A percentile compares a stretch with the other conserved stretches of the same genome.
Conservation (phyloP, 2,888 invertebrate species). For the Amphimallon solstitiale region DNA sequence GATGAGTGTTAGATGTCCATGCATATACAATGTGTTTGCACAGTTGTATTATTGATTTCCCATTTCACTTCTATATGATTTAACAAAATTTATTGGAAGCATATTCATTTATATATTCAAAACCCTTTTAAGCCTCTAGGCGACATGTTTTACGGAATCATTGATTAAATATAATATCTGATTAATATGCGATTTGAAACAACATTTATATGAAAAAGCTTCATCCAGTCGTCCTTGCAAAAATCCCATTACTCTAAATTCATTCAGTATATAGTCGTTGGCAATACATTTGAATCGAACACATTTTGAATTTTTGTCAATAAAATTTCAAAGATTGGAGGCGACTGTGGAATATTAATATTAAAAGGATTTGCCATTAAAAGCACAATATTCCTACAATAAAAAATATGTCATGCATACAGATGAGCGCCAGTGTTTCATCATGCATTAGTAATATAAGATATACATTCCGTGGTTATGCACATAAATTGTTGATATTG, state of each 20-base stretch:
- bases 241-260: neutral
- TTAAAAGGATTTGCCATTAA: slow-evolving; percentile 45
- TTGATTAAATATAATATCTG: neutral
- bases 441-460: slow-evolving; percentile 7
- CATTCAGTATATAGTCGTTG: neutral
- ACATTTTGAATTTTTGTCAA: slow-evolving; percentile 8
- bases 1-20: too few relatives aligned
- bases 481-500: slow-evolving; percentile 12
- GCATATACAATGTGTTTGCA: too few relatives aligned
- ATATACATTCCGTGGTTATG: slow-evolving; percentile 4
- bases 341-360: slow-evolving; percentile 51
- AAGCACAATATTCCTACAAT: slow-evolving; percentile 46
- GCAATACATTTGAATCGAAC: neutral
- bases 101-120: too few relatives aligned
- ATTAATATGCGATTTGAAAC: too few relatives aligned
- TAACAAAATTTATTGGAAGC: too few relatives aligned
- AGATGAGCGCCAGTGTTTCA: slow-evolving; percentile 44
- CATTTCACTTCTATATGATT: too few relatives aligned
- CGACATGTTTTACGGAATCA: neutral
- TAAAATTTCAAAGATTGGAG: slow-evolving; percentile 41
- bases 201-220: neutral
- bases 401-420: slow-evolving; percentile 55
- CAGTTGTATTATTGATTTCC: too few relatives aligned
- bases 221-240: neutral
- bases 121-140: too few relatives aligned